Conservation (phyloP, 2,113 vertebrate genomes). For the Sigmodon hispidus region DNA sequence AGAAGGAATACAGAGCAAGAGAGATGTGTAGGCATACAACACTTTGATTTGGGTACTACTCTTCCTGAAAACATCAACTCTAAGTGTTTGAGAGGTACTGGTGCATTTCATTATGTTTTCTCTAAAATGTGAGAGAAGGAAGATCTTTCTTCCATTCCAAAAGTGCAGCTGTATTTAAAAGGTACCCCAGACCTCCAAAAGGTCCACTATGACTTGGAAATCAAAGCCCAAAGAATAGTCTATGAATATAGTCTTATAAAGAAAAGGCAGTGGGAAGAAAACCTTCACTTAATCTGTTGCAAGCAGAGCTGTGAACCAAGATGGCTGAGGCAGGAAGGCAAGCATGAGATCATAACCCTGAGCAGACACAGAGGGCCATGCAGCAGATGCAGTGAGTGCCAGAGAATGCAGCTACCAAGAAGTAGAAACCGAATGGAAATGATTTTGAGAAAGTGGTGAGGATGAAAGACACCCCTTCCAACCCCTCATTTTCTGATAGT, state of each 20-base stretch:
- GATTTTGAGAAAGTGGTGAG: background rate
- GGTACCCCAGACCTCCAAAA: slow-evolving; percentile 47
- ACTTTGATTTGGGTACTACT: background rate
- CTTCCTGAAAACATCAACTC: slow-evolving; percentile 18
- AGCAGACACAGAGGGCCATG: slow-evolving; percentile 16
- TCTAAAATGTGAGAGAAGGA: background rate
- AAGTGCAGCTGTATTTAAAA: slow-evolving; percentile 31
- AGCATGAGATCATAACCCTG: background rate
- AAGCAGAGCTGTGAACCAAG: slow-evolving; percentile 42
- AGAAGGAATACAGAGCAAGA: background rate
- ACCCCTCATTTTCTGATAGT: background rate
- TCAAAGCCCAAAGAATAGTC: slow-evolving; percentile 62
- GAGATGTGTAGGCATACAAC: background rate
- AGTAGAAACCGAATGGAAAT: background rate
- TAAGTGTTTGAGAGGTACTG: slow-evolving; percentile 13
- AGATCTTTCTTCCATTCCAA: slow-evolving; percentile 49
- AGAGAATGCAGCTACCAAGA: slow-evolving; percentile 27
- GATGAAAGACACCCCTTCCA: background rate
- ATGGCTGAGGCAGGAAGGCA: background rate
- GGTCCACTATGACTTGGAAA: slow-evolving; percentile 41
- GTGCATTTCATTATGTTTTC: slow-evolving; percentile 10
- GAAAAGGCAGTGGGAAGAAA: slow-evolving; percentile 34
- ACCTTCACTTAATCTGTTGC: slow-evolving; percentile 55
- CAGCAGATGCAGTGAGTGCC: background rate
- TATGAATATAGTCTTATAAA: slow-evolving; percentile 26